Conservation (phyloP, 2,113 vertebrate species). For the Nipponia nippon region DNA sequence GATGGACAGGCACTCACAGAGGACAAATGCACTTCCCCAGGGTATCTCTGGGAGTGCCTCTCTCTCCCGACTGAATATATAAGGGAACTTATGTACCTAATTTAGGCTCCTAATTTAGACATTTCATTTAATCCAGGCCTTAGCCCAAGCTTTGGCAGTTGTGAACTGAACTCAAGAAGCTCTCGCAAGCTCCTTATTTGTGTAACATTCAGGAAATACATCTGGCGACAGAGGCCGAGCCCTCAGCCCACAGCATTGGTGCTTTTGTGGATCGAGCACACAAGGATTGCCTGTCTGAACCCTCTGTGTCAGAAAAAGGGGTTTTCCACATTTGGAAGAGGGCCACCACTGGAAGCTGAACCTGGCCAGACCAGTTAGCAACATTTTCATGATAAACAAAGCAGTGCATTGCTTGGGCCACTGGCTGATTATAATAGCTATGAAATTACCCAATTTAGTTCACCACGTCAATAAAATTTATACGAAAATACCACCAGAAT, state of each 20-base stretch:
- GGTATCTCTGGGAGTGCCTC: background rate
- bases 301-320: background rate
- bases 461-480: constrained; percentile 51
- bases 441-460: constrained; percentile 54
- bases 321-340: background rate
- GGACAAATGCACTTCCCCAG: background rate
- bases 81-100: background rate
- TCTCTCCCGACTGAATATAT: background rate
- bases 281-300: background rate
- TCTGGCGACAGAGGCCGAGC: background rate
- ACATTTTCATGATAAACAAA: constrained; percentile 20
- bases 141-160: background rate
- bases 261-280: background rate
- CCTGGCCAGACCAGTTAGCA: constrained; percentile 29
- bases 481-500: constrained; percentile 25
- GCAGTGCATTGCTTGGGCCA: constrained; percentile 15
- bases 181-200: background rate
- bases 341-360: constrained; percentile 4
- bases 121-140: background rate
- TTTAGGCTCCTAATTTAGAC: background rate
- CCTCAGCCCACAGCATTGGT: background rate
- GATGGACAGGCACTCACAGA: background rate
- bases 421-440: constrained; percentile 54
- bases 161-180: background rate
- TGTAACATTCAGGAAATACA: background rate